Percentiles rank a stretch among this genome's conserved stretches.
Evolutionary conservation across 1,140 invertebrate genomes (phyloP).

Genomic region (Trichoplusia ni): DNA sequence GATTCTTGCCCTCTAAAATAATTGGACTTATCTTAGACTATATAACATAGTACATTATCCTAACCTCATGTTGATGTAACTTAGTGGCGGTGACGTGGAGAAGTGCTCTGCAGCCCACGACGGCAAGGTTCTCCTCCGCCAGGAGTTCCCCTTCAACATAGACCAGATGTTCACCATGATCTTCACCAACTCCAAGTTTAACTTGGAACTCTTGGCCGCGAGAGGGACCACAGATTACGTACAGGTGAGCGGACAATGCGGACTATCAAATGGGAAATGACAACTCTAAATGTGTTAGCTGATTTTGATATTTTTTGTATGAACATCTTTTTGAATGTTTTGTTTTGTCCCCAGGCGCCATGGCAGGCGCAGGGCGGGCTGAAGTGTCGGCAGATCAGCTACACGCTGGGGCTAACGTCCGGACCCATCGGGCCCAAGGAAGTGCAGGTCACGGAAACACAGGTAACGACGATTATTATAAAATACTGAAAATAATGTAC

Average conservation of each 20-base stretch:
- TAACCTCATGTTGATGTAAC: background rate
- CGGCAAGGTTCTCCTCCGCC: constrained; percentile 87
- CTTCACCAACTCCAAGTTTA: constrained; percentile 96
- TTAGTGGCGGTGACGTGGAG: constrained; percentile 47
- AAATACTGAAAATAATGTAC: background rate
- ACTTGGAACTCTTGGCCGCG: constrained; percentile 89
- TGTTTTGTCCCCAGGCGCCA: constrained; percentile 77
- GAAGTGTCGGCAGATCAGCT: constrained; percentile 89
- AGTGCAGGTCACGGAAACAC: constrained; percentile 92
- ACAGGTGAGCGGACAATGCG: no score
- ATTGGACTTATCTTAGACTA: no score
- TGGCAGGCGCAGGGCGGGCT: constrained; percentile 89
- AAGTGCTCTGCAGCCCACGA: constrained; percentile 88
- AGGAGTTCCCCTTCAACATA: constrained; percentile 90
- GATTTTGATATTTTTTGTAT: no score
- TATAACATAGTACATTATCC: no score
- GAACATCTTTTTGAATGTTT: background rate
- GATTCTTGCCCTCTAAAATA: no score
- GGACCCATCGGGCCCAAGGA: constrained; percentile 93
- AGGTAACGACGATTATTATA: constrained; percentile 84
- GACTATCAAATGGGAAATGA: no score
- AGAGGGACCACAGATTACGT: constrained; percentile 90
- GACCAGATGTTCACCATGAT: constrained; percentile 95
- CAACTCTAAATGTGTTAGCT: no score
- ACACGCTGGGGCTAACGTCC: constrained; percentile 88